Evolutionary conservation across 1,140 invertebrate species (phyloP).

Genomic region (Habropoda laboriosa): DNA sequence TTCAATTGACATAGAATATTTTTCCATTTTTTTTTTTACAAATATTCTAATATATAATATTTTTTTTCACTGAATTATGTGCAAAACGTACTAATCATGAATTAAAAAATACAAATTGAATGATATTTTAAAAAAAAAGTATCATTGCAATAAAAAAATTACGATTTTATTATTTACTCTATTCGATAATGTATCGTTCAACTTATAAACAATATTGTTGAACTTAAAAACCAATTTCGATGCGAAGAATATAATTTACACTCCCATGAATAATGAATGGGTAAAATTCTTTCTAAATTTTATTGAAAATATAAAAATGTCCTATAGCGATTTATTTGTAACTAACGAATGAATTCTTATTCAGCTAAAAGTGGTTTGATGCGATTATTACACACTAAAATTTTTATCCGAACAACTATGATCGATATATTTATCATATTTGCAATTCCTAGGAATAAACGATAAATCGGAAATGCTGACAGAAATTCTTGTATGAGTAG

Average conservation of each 20-base stretch:
- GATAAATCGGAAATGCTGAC: background rate
- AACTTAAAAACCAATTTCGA: background rate
- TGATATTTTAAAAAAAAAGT: background rate
- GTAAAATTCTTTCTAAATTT: too few relatives aligned
- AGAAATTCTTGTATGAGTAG: background rate
- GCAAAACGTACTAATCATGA: too few relatives aligned
- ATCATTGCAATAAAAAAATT: background rate
- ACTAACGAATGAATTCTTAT: background rate
- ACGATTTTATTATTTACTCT: background rate
- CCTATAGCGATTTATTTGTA: background rate
- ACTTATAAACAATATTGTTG: too few relatives aligned
- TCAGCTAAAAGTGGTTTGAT: background rate
- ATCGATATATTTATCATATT: conserved; percentile 13
- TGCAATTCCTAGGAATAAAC: background rate
- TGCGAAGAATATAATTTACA: background rate
- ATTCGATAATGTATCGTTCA: conserved; percentile 2
- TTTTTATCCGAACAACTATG: background rate
- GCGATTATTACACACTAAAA: background rate
- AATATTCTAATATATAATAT: too few relatives aligned
- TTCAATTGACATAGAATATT: too few relatives aligned
- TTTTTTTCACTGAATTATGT: too few relatives aligned
- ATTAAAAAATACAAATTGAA: background rate
- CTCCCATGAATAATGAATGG: background rate
- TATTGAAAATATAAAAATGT: background rate
- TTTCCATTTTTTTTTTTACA: too few relatives aligned